phyloP scores from a whole-genome alignment of 2,797 vertebrate genomes.

The Silurus aristotelis region DNA sequence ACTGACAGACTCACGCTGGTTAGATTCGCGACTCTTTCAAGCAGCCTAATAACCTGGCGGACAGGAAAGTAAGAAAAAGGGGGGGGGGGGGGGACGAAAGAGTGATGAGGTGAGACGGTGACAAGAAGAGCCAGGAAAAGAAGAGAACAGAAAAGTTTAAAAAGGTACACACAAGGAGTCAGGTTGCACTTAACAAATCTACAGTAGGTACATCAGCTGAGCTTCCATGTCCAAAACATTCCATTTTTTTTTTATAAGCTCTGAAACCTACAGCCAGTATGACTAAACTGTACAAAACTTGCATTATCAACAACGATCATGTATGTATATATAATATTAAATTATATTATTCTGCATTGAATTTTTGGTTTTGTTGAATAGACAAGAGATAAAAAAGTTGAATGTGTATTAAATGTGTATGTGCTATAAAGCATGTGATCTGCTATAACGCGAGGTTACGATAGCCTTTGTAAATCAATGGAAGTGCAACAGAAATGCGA shows the following conservation, averaged over 20 bases:
- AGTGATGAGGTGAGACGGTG: conserved; percentile 71
- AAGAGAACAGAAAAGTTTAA: conserved; percentile 58
- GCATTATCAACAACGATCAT: not conserved
- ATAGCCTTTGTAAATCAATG: conserved; percentile 43
- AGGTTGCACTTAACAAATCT: conserved; percentile 55
- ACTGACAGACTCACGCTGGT: conserved; percentile 83
- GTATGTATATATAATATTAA: not conserved
- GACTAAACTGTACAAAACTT: conserved; percentile 14
- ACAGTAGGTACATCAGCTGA: conserved; percentile 38
- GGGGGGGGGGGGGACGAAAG: conserved; percentile 62
- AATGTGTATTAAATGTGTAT: not conserved
- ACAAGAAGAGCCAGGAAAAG: conserved; percentile 58
- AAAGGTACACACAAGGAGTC: conserved; percentile 57
- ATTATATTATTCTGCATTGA: not conserved
- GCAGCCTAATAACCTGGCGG: conserved; percentile 83
- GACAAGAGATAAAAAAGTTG: not conserved
- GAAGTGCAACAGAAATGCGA: conserved; percentile 58
- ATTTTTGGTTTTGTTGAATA: not conserved
- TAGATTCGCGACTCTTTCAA: conserved; percentile 84
- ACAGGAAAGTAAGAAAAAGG: conserved; percentile 73
- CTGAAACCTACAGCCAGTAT: conserved; percentile 33
- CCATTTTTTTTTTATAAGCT: not conserved
- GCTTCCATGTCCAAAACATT: conserved; percentile 16
- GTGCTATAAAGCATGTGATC: conserved; percentile 1
- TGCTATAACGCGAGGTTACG: conserved; percentile 28